Evolutionary conservation across 2,797 vertebrate species (phyloP), one percentile per base, ranked within the genome.

Genomic region (Hydrolagus colliei): DNA sequence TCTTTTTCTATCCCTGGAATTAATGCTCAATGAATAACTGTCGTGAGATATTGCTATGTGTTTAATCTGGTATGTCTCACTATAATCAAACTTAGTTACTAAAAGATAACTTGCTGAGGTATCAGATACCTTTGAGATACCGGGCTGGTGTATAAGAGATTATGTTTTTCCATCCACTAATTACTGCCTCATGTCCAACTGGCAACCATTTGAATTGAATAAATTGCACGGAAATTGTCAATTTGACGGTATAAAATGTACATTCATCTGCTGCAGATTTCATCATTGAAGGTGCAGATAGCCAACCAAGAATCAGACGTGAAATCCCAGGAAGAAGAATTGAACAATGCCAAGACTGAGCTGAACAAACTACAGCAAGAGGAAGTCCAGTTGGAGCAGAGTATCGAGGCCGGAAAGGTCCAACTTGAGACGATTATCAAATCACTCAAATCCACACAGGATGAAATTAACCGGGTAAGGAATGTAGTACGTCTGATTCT

Each of bases 381-480:
- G 87, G 98, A 99, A 89, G 93, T 92, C 3, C 97, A 98, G 88
- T 92, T 99, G 74, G 97, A 98, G 88, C 97, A 98, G 92, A 98
- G 97, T 73, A 95, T 99, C 85, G 96, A 97, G 88, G 97, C 97
- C 0, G 98, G 98, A 13, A 96, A 95, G 86, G 95, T 95, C 62
- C 97, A 99, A 85, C 94, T 99, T 73, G 98, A 98, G 88, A 98
- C 97, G 86, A 99, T 99, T 89, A 97, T 99, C 87, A 98, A 96
- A 89, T 98, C 97, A n/a, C 90, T 99, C 85, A 96, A 97, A 88
- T 96, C 96, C 84, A 99, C 98, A 0, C 97, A 99, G 87, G 97
- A 99, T 0, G 97, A 99, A 91, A 99, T 99, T 89, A 97, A 95
- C 89, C 98, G 99, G 97, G 97, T 99, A 90, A 88, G 32, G 22